Conservation (phyloP, 2,113 vertebrate genomes). For the Mastomys coucha region DNA sequence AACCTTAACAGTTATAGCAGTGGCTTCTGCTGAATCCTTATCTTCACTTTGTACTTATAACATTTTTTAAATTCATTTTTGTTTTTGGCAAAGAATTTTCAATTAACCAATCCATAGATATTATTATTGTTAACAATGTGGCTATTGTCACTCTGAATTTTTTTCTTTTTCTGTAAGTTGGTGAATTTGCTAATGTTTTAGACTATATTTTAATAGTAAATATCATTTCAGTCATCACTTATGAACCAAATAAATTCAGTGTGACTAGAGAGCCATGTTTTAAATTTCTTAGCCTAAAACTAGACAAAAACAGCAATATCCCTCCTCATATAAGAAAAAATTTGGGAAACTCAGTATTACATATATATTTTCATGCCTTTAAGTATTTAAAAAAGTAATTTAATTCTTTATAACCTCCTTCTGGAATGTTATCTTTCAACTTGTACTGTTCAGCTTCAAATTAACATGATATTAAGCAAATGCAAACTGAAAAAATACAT, state of each 20-base stretch:
- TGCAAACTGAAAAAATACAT: neutral
- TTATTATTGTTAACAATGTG: slow-evolving; percentile 40
- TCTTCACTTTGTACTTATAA: neutral
- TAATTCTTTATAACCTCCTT: neutral
- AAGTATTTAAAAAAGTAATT: neutral
- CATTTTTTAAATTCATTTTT: slow-evolving; percentile 28
- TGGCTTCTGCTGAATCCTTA: slow-evolving; percentile 44
- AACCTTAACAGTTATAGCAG: slow-evolving; percentile 41
- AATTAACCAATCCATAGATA: slow-evolving; percentile 54
- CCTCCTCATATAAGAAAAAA: neutral
- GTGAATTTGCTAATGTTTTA: slow-evolving; percentile 66
- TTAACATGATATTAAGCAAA: neutral
- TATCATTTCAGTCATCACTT: slow-evolving; percentile 16
- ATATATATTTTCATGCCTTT: neutral
- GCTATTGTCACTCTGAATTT: slow-evolving; percentile 64
- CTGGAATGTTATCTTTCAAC: neutral
- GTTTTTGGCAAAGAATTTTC: slow-evolving; percentile 44
- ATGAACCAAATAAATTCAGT: slow-evolving; percentile 21
- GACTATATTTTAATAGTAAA: slow-evolving; percentile 54
- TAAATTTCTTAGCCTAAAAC: neutral
- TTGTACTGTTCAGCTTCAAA: neutral
- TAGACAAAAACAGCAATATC: neutral
- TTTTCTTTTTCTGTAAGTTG: slow-evolving; percentile 58
- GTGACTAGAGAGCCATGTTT: neutral
- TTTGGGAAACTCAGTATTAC: neutral